Evolutionary conservation across 2,888 invertebrate genomes (phyloP).

Genomic region (Lithophane ornitopus): DNA sequence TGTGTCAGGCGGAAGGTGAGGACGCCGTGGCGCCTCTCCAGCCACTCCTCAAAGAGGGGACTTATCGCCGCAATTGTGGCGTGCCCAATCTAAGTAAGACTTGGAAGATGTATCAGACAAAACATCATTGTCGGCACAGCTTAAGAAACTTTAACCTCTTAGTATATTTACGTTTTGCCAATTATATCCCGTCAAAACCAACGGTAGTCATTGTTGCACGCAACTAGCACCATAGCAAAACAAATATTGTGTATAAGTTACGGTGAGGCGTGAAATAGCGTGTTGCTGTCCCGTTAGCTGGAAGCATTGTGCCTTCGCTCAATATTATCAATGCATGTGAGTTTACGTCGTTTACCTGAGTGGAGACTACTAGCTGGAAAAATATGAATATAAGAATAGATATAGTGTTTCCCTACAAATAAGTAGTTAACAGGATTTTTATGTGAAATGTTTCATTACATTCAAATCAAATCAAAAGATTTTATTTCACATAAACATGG

Average conservation of each 20-base stretch:
- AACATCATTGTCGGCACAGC: slow-evolving; percentile 5
- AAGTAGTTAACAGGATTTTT: neutral
- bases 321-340: slow-evolving; percentile 53
- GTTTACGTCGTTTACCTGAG: slow-evolving; percentile 11
- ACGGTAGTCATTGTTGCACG: slow-evolving; percentile 57
- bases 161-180: slow-evolving; percentile 28
- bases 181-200: slow-evolving; percentile 38
- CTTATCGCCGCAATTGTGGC: no score
- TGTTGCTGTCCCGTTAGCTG: slow-evolving; percentile 52
- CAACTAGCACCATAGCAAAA: slow-evolving; percentile 50
- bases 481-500: no score
- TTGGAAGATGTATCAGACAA: neutral
- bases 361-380: neutral
- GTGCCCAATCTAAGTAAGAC: no score
- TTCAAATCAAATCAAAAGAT: no score
- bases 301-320: slow-evolving; percentile 47
- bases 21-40: no score
- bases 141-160: slow-evolving; percentile 3
- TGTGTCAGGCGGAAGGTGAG: no score
- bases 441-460: neutral
- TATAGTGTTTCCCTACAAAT: neutral
- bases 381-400: neutral
- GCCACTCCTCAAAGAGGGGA: no score
- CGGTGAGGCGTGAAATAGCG: slow-evolving; percentile 58
- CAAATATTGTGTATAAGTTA: slow-evolving; percentile 57